Conservation (phyloP, 2,888 invertebrate genomes). For the Cephus spinipes region DNA sequence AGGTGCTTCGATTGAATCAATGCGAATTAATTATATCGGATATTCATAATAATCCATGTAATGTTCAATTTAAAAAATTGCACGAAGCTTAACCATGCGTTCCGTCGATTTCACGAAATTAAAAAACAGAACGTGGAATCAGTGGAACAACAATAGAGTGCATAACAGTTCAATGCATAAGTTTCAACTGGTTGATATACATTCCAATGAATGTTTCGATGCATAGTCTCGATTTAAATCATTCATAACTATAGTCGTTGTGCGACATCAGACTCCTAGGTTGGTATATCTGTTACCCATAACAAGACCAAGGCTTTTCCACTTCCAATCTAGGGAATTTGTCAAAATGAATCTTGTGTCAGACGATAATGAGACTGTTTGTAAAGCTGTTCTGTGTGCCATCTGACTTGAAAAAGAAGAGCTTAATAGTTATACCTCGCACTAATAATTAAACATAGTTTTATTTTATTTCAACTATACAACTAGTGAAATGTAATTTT, state of each 20-base stretch:
- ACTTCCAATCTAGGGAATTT: too few relatives aligned
- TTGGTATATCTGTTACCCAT: background rate
- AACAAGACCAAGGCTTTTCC: background rate
- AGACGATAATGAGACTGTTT: background rate
- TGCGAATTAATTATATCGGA: background rate
- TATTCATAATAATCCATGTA: background rate
- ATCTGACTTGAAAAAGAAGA: background rate
- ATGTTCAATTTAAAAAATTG: background rate
- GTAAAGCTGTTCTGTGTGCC: background rate
- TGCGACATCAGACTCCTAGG: background rate
- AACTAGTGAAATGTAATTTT: background rate
- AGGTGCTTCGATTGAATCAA: background rate
- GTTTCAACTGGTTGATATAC: too few relatives aligned
- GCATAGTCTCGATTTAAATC: background rate
- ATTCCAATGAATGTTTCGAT: background rate
- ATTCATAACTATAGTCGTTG: background rate
- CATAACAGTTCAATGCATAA: background rate
- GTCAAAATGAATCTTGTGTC: background rate
- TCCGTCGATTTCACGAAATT: background rate
- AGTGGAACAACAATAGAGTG: background rate
- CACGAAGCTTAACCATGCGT: background rate
- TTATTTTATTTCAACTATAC: background rate
- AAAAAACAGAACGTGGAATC: background rate
- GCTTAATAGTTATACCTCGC: too few relatives aligned
- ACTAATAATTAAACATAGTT: too few relatives aligned